These are phyloP conservation scores for Mesembrinibis cayennensis DNA, from an alignment of 2,113 vertebrate species.

Conservation along the genomic window DNA sequence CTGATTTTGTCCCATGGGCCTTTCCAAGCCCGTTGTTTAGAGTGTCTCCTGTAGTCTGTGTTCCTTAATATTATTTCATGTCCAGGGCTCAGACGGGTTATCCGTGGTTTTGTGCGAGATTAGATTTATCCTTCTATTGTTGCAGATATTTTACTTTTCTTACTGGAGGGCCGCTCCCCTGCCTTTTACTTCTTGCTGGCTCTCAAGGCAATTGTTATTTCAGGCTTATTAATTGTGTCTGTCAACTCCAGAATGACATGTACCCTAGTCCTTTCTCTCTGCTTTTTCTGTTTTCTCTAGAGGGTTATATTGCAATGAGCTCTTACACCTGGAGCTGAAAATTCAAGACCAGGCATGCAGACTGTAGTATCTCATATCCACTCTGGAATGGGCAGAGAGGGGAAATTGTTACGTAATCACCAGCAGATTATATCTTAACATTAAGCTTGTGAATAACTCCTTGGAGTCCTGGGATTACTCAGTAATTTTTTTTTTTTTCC, in stretches of 20 bases:
- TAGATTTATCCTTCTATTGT: slow-evolving; percentile 30
- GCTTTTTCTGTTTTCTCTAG: neutral
- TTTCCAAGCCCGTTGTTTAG: neutral
- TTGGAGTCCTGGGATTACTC: neutral
- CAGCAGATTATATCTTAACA: slow-evolving; percentile 27
- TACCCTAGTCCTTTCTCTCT: neutral
- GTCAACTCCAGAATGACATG: neutral
- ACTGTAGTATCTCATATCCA: neutral
- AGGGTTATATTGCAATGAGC: neutral
- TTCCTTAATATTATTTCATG: neutral
- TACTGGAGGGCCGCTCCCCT: neutral
- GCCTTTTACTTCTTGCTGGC: slow-evolving; percentile 3
- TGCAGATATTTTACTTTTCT: slow-evolving; percentile 28
- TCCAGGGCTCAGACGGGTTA: neutral
- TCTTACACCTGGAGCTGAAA: slow-evolving; percentile 6
- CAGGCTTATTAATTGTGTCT: neutral
- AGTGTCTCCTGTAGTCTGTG: neutral
- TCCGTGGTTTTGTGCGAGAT: neutral
- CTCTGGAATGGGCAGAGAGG: slow-evolving; percentile 14
- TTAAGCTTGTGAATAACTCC: neutral
- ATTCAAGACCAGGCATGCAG: slow-evolving; percentile 7
- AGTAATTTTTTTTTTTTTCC: neutral
- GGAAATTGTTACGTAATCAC: slow-evolving; percentile 15
- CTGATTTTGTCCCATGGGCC: neutral
- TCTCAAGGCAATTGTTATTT: slow-evolving; percentile 32